phyloP scores from a whole-genome alignment of 2,888 invertebrate genomes.

The Synanthedon vespiformis region DNA sequence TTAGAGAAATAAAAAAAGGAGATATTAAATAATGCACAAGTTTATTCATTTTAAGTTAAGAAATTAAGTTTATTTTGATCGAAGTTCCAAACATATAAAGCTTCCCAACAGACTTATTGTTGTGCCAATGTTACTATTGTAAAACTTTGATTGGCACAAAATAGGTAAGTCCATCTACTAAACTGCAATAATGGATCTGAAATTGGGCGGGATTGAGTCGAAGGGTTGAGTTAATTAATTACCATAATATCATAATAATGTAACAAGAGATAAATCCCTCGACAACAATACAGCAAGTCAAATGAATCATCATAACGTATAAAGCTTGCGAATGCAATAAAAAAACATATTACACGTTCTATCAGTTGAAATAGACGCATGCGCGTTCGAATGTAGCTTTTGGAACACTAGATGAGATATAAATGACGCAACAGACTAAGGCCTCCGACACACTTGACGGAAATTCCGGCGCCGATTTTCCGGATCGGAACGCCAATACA shows the following conservation, averaged over 20 bases:
- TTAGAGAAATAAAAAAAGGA: too few species aligned
- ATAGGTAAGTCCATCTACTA: not conserved
- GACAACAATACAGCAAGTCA: conserved; percentile 63
- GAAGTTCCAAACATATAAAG: not conserved
- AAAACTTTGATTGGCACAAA: not conserved
- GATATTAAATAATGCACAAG: too few species aligned
- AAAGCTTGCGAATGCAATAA: conserved; percentile 14
- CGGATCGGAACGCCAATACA: too few species aligned
- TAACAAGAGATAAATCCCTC: conserved; percentile 31
- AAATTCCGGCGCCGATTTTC: too few species aligned
- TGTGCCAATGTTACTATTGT: not conserved
- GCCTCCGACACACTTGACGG: too few species aligned
- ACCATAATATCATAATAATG: conserved; percentile 25
- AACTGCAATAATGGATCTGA: conserved; percentile 3
- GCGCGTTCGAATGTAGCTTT: conserved; percentile 4
- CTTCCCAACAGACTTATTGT: not conserved
- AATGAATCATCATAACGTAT: conserved; percentile 57
- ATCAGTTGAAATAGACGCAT: conserved; percentile 7
- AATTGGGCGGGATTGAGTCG: conserved; percentile 27
- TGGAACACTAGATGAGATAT: conserved; percentile 4
- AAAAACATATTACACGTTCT: conserved; percentile 8
- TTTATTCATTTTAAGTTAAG: too few species aligned
- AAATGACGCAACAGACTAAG: conserved; percentile 12
- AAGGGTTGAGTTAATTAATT: conserved; percentile 26
- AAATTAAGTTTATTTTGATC: not conserved